Percentiles rank a stretch among this genome's conserved stretches.
phyloP scores from a whole-genome alignment of 2,113 vertebrate species.

The Chaetodon trifascialis region DNA sequence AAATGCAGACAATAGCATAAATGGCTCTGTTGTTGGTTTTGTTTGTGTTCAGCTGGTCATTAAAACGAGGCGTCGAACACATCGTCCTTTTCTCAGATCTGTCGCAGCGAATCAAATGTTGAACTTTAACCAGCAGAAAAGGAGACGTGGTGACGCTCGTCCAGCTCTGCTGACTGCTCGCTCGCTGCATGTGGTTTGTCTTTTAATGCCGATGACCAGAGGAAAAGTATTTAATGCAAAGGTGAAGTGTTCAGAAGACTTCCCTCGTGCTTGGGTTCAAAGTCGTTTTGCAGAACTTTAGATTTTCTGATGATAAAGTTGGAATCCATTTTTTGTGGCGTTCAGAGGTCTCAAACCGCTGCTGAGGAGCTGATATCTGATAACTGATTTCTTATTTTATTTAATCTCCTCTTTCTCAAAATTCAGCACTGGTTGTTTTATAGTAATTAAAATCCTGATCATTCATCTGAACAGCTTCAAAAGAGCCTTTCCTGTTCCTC shows the following conservation, averaged over 20 bases:
- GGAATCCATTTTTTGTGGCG: neutral
- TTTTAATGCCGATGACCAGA: neutral
- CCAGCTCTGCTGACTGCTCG: neutral
- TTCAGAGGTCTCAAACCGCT: neutral
- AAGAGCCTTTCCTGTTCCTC: neutral
- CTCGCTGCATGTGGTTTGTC: neutral
- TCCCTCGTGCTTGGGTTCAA: too few species aligned
- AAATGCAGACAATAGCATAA: slow-evolving; percentile 10
- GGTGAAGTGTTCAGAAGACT: neutral
- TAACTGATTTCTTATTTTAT: neutral
- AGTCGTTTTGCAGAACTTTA: neutral
- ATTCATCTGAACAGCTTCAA: neutral
- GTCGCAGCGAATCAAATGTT: neutral
- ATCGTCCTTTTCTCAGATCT: neutral
- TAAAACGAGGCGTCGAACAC: slow-evolving; percentile 23
- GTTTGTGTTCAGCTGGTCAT: slow-evolving; percentile 37
- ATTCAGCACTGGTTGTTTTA: neutral
- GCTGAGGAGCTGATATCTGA: neutral
- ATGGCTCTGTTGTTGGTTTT: neutral
- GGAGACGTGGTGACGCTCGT: neutral
- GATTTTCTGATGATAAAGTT: neutral
- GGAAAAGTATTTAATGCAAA: neutral
- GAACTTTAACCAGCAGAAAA: slow-evolving; percentile 1
- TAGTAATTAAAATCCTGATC: neutral
- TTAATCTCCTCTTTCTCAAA: neutral